Conservation (phyloP, 2,113 vertebrate species). For the Pedetes capensis region DNA sequence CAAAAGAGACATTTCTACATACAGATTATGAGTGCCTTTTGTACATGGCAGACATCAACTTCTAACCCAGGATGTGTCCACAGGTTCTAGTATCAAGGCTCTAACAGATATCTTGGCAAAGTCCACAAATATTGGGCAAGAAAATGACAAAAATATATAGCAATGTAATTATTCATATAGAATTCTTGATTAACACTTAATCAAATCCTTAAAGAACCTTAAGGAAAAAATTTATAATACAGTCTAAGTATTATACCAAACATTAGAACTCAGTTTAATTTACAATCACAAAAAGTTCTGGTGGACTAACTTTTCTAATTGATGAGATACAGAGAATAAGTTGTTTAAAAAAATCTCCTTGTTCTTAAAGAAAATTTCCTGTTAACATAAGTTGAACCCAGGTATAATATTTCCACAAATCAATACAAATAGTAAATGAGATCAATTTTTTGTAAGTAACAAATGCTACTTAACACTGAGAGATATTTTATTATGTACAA, state of each 20-base stretch:
- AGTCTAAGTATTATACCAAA: conserved; percentile 8
- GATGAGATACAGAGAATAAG: background rate
- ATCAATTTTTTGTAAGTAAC: conserved; percentile 30
- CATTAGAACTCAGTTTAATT: conserved; percentile 31
- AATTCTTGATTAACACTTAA: conserved; percentile 31
- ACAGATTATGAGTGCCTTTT: background rate
- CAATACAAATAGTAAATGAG: conserved; percentile 32
- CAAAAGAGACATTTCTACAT: background rate
- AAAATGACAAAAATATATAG: background rate
- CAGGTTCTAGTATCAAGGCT: background rate
- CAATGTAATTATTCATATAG: conserved; percentile 8
- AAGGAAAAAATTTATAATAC: background rate
- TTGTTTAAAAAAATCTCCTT: background rate
- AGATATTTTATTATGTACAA: background rate
- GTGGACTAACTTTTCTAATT: background rate
- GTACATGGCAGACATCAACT: background rate
- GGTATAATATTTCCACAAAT: background rate
- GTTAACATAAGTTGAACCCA: conserved; percentile 43
- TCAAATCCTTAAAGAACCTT: background rate
- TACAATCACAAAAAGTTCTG: conserved; percentile 9
- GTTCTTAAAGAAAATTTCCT: conserved; percentile 36
- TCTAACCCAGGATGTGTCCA: background rate
- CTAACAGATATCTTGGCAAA: background rate
- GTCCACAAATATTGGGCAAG: background rate
- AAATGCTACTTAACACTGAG: background rate